Base-by-base conservation (phyloP, 2,888 invertebrate species). In the Xestoiulus laeticollis region DNA sequence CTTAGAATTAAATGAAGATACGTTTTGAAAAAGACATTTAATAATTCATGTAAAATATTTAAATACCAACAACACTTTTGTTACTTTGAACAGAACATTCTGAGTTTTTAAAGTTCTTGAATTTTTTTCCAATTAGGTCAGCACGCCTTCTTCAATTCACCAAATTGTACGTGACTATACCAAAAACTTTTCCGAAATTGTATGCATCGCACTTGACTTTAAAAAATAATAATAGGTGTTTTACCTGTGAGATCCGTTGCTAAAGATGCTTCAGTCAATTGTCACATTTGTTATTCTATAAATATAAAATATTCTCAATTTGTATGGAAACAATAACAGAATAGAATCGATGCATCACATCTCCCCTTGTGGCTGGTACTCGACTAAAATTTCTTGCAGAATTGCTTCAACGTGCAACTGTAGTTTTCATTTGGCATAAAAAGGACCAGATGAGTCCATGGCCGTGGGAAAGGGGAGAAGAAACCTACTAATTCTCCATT, bases 391-490 rank as follows among this genome's bases (percentile, higher is more conserved):
- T 59, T 59, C 59, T 59, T 19, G n/a, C 5, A 59, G 59, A 59
- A 59, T 59, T 59, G 59, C 59, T 4, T 59, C 22, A 59, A 59
- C 59, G n/a, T 6, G 59, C 59, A 59, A 59, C n/a, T 59, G 8
- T n/a, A 59, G 22, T 59, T 59, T 59, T 59, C 48, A 48, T 48
- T 48, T 19, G 16, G 59, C n/a, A 59, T 59, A 1, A 59, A 59
- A 59, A 59, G 59, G 59, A 59, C 59, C n/a, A 59, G 59, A 59
- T 59, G 59, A 59, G 59, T 59, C 59, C 59, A 59, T 59, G 59
- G 59, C 22, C 59, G n/a, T 59, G 59, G 5, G n/a, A 59, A n/a
- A 59, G 59, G 59, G 59, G 59, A 59, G 59, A 59, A 22, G 19
- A n/a, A 59, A 22, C 59, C 59, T n/a, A 22, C 4, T 19, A 59